phyloP scores from a whole-genome alignment of 2,113 vertebrate species.

The Ammodramus savannarum region DNA sequence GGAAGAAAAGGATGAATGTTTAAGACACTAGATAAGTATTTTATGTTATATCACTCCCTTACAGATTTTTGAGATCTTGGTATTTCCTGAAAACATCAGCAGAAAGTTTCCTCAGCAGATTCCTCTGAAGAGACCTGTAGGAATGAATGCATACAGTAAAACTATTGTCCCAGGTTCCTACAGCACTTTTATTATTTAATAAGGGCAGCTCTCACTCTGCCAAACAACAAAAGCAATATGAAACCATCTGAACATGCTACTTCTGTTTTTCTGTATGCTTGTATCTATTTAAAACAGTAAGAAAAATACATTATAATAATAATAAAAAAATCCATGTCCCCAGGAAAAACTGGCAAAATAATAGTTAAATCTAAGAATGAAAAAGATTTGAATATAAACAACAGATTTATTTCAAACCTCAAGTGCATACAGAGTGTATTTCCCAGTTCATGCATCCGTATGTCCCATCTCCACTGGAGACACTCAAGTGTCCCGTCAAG shows the following conservation, averaged over 20 bases:
- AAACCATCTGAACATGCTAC: background rate
- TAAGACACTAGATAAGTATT: background rate
- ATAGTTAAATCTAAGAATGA: background rate
- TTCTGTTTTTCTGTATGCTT: background rate
- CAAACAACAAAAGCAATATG: background rate
- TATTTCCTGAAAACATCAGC: slow-evolving; percentile 83
- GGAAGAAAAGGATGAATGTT: background rate
- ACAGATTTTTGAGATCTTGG: slow-evolving; percentile 86
- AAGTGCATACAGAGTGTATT: background rate
- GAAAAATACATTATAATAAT: background rate
- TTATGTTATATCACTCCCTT: slow-evolving; percentile 65
- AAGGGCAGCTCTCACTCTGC: background rate
- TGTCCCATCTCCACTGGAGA: background rate
- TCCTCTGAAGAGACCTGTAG: slow-evolving; percentile 87
- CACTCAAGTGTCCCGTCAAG: background rate
- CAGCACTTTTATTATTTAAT: background rate
- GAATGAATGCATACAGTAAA: background rate
- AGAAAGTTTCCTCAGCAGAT: slow-evolving; percentile 81
- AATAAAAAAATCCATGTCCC: background rate
- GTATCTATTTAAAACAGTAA: background rate
- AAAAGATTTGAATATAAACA: background rate
- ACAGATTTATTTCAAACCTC: background rate
- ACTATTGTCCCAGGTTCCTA: background rate
- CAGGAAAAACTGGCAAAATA: background rate
- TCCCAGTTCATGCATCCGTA: background rate